Evolutionary conservation across 53 echinoderm and acorn worm genomes (phyloP).

Genomic region (Apostichopus leukothele): DNA sequence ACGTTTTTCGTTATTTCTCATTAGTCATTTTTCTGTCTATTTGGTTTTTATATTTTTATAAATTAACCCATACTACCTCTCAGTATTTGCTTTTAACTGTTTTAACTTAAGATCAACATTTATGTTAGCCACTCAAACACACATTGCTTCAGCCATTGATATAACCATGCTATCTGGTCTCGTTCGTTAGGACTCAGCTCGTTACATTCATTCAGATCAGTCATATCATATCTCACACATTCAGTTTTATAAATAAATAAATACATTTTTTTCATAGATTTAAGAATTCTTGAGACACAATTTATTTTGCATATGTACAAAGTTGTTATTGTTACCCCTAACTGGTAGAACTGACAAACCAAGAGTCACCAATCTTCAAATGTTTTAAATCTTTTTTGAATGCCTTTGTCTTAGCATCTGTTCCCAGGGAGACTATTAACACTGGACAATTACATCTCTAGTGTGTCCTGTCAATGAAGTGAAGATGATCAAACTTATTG

Average conservation of each 20-base stretch:
- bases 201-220: background rate
- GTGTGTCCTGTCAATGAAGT: too few species aligned
- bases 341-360: too few species aligned
- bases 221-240: background rate
- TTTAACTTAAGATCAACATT: slow-evolving; percentile 28
- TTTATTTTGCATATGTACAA: too few species aligned
- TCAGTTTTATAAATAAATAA: background rate
- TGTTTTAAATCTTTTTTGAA: too few species aligned
- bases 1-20: slow-evolving; percentile 12
- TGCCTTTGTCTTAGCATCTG: too few species aligned
- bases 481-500: too few species aligned
- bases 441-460: too few species aligned
- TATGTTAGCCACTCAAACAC: background rate
- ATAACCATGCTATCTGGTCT: background rate
- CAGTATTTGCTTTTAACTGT: background rate
- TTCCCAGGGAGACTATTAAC: too few species aligned
- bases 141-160: slow-evolving; percentile 35
- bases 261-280: too few species aligned
- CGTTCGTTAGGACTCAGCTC: slow-evolving; percentile 11
- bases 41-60: background rate
- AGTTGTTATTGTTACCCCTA: too few species aligned
- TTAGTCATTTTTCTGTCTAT: background rate
- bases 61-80: background rate
- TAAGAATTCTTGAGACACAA: too few species aligned
- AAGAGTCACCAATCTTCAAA: too few species aligned